Evolutionary conservation across 2,797 vertebrate species (phyloP).

Genomic region (Coranthus polyacanthus): DNA sequence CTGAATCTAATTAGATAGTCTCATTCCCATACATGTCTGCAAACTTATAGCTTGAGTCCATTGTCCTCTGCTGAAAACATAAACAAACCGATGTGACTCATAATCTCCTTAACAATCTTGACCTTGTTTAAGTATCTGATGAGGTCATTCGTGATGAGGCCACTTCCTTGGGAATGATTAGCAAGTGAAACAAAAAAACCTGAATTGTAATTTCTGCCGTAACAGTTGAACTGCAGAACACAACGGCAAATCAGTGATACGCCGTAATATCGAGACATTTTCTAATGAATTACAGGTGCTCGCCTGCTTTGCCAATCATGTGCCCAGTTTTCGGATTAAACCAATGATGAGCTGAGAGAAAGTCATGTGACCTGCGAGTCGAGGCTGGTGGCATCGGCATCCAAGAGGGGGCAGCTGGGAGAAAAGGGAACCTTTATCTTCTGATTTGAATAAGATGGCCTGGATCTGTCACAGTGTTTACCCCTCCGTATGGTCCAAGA

Average conservation of each 20-base stretch:
- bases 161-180: conserved; percentile 50
- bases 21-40: conserved; percentile 79
- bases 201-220: background rate
- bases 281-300: conserved; percentile 10
- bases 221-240: background rate
- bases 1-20: conserved; percentile 74
- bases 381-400: conserved; percentile 85
- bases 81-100: conserved; percentile 73
- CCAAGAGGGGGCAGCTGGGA: conserved; percentile 89
- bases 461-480: conserved; percentile 97
- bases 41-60: conserved; percentile 61
- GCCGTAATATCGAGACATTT: conserved; percentile 9
- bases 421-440: conserved; percentile 92
- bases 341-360: conserved; percentile 14
- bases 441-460: conserved; percentile 99
- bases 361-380: conserved; percentile 77
- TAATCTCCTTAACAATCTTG: conserved; percentile 81
- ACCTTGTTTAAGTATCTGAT: conserved; percentile 80
- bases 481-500: conserved; percentile 85
- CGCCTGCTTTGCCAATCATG: background rate
- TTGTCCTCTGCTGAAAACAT: conserved; percentile 72
- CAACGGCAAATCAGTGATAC: background rate
- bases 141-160: conserved; percentile 64
- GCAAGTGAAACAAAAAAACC: conserved; percentile 45
- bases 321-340: conserved; percentile 8